Percentiles rank a stretch among this genome's conserved stretches.
Evolutionary conservation across 2,797 vertebrate species (phyloP).

Genomic region (Propithecus perrieri): DNA sequence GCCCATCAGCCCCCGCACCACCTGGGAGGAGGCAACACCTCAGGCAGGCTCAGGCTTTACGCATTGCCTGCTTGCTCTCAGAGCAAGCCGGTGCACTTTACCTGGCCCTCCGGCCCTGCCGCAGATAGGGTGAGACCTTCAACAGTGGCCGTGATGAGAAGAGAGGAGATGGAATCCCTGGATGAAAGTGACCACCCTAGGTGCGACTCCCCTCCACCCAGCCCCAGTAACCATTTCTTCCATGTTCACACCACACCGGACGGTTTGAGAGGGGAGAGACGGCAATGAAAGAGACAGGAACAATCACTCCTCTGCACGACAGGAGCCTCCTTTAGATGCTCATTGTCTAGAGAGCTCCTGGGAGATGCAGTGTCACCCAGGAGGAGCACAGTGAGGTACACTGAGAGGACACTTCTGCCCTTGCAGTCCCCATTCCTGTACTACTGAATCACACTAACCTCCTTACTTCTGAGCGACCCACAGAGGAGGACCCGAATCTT

Average conservation of each 20-base stretch:
- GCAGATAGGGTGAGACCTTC: not conserved
- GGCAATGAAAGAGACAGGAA: not conserved
- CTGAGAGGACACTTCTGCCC: not conserved
- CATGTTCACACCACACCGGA: not conserved
- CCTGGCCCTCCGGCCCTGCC: not conserved
- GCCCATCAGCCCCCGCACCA: conserved; percentile 73
- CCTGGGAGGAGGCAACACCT: conserved; percentile 78
- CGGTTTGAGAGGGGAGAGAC: not conserved
- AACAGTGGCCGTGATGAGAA: not conserved
- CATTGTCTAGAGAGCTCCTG: not conserved
- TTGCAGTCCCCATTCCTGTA: not conserved
- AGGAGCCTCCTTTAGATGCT: not conserved
- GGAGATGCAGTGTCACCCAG: not conserved
- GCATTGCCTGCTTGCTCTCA: conserved; percentile 3
- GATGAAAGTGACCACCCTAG: not conserved
- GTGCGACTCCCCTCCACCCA: not conserved
- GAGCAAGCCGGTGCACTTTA: not conserved
- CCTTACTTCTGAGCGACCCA: not conserved
- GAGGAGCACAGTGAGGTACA: not conserved
- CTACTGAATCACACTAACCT: not conserved
- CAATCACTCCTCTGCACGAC: not conserved
- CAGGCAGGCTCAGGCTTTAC: conserved; percentile 45
- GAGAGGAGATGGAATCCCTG: not conserved
- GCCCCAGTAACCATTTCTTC: not conserved
- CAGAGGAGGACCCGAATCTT: not conserved